Conservation (phyloP, 2,113 vertebrate genomes). For the Azemiops feae region DNA sequence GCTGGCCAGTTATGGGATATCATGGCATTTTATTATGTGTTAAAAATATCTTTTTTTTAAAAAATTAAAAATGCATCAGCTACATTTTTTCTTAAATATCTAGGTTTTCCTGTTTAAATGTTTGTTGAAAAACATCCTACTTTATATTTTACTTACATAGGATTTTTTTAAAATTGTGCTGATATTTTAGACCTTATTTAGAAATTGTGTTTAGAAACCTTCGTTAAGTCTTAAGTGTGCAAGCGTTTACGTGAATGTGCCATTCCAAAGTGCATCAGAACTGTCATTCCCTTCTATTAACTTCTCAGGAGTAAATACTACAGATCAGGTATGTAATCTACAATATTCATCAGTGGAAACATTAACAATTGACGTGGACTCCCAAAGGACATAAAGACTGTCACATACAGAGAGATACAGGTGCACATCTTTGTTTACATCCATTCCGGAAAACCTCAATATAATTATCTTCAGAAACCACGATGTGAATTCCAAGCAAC, state of each 20-base stretch:
- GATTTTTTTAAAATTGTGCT: constrained; percentile 71
- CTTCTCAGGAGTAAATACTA: constrained; percentile 83
- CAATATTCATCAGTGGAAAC: constrained; percentile 69
- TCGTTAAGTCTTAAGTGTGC: constrained; percentile 87
- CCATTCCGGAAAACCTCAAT: constrained; percentile 76
- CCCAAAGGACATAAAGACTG: constrained; percentile 70
- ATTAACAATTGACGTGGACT: constrained; percentile 68
- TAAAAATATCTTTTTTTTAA: constrained; percentile 53
- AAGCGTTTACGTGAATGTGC: constrained; percentile 81
- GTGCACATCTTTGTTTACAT: constrained; percentile 76
- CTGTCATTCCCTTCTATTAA: constrained; percentile 81
- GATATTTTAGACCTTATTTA: constrained; percentile 70
- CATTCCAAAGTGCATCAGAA: constrained; percentile 86
- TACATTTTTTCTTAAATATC: constrained; percentile 63
- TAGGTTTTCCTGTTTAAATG: constrained; percentile 67
- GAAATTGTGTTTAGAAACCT: constrained; percentile 73
- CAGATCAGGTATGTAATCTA: constrained; percentile 74
- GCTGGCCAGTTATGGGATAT: constrained; percentile 66
- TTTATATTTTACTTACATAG: constrained; percentile 76
- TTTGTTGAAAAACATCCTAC: constrained; percentile 73
- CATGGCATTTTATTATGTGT: constrained; percentile 68
- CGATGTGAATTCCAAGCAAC: constrained; percentile 67
- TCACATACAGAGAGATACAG: constrained; percentile 29
- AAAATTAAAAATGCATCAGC: constrained; percentile 39
- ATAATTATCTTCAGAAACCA: constrained; percentile 68